Conservation (phyloP, 2,797 vertebrate species). For the Diceros bicornis region DNA sequence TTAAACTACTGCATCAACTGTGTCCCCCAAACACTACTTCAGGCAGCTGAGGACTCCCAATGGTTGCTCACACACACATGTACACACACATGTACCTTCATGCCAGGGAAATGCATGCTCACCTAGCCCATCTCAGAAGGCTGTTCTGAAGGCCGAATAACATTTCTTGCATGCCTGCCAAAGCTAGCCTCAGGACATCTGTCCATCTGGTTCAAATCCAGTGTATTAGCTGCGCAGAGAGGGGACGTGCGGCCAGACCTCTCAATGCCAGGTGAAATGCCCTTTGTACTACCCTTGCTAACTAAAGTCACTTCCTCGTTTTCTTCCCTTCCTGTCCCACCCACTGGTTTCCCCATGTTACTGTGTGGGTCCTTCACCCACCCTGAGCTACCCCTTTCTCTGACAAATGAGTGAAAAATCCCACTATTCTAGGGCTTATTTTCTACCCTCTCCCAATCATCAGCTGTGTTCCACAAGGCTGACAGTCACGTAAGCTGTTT, state of each 20-base stretch:
- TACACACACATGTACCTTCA: rapidly evolving
- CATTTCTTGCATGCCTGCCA: not conserved
- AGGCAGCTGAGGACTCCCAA: not conserved
- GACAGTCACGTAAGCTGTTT: not conserved
- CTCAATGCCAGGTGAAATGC: not conserved
- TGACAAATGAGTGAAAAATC: not conserved
- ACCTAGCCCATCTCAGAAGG: not conserved
- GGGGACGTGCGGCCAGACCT: not conserved
- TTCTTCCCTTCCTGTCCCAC: not conserved
- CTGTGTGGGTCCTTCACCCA: not conserved
- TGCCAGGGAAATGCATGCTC: not conserved
- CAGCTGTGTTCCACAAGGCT: not conserved
- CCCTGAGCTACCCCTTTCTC: not conserved
- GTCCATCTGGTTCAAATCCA: not conserved
- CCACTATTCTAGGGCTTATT: not conserved
- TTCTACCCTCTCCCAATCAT: not conserved
- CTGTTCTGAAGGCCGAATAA: rapidly evolving
- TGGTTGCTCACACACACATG: not conserved
- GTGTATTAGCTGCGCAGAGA: not conserved
- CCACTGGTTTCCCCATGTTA: not conserved
- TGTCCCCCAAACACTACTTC: not conserved
- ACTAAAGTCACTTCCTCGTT: not conserved
- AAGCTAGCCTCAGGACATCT: not conserved
- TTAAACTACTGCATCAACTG: not conserved
- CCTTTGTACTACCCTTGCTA: not conserved